phyloP scores from a whole-genome alignment of 64 coral and sea anemone species.

The Stichodactyla helianthus region DNA sequence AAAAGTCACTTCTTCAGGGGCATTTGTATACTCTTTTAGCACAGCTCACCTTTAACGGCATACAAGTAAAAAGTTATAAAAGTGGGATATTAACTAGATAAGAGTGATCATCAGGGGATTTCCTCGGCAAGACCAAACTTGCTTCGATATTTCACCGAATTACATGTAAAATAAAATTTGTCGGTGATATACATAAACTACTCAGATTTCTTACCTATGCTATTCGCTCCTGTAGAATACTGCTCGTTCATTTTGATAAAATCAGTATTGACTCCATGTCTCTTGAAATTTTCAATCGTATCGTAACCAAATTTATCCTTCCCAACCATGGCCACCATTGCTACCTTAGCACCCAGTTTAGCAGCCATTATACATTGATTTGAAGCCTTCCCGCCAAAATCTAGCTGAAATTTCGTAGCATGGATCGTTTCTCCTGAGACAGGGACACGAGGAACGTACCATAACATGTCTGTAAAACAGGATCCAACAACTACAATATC shows the following conservation, averaged over 20 bases:
- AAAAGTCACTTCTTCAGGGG: no score
- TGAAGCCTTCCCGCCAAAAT: slow-evolving; percentile 89
- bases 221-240: slow-evolving; percentile 70
- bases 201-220: slow-evolving; percentile 75
- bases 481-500: slow-evolving; percentile 84
- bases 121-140: no score
- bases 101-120: no score
- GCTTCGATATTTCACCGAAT: no score
- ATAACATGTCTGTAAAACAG: slow-evolving; percentile 78
- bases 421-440: slow-evolving; percentile 66
- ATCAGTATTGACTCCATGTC: slow-evolving; percentile 69
- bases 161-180: no score
- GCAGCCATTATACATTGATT: slow-evolving; percentile 89
- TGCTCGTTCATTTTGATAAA: slow-evolving; percentile 57
- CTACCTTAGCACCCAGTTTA: slow-evolving; percentile 73
- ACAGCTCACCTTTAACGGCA: no score
- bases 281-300: slow-evolving; percentile 70
- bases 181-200: neutral
- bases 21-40: no score
- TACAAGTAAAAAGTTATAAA: no score
- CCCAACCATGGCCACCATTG: slow-evolving; percentile 79
- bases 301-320: slow-evolving; percentile 84
- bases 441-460: slow-evolving; percentile 62
- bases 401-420: slow-evolving; percentile 70
- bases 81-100: no score